Conservation (phyloP, 2,113 vertebrate species). For the Xerus inauris region DNA sequence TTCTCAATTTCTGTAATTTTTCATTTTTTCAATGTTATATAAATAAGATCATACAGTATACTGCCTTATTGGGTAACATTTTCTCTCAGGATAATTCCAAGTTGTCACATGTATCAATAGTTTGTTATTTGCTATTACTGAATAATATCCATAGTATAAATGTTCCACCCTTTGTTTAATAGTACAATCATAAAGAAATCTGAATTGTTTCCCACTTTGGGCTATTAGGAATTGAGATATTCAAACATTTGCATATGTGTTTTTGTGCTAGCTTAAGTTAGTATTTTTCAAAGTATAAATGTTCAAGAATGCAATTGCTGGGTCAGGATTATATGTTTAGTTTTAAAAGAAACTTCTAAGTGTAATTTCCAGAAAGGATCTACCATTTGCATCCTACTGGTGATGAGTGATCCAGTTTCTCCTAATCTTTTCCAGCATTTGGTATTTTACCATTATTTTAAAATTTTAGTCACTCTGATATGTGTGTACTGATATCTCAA, state of each 20-base stretch:
- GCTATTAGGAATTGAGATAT: not conserved
- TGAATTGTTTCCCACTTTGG: not conserved
- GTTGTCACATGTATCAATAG: not conserved
- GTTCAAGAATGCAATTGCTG: not conserved
- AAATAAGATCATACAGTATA: not conserved
- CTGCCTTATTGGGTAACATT: not conserved
- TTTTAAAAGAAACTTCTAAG: not conserved
- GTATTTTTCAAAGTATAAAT: not conserved
- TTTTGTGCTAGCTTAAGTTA: not conserved
- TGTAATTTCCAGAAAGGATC: not conserved
- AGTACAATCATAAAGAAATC: not conserved
- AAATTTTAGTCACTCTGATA: not conserved
- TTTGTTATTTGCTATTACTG: not conserved
- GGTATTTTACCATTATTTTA: not conserved
- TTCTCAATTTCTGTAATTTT: not conserved
- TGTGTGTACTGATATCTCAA: not conserved
- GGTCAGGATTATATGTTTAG: not conserved
- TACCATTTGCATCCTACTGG: not conserved
- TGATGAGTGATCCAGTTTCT: not conserved
- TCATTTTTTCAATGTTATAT: not conserved
- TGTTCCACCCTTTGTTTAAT: not conserved
- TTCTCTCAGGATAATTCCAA: not conserved
- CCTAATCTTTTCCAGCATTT: not conserved
- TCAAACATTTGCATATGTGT: not conserved
- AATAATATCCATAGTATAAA: not conserved